These are phyloP conservation scores for Xestia sexstrigata DNA, from an alignment of 2,888 invertebrate genomes.

Conservation along the genomic window DNA sequence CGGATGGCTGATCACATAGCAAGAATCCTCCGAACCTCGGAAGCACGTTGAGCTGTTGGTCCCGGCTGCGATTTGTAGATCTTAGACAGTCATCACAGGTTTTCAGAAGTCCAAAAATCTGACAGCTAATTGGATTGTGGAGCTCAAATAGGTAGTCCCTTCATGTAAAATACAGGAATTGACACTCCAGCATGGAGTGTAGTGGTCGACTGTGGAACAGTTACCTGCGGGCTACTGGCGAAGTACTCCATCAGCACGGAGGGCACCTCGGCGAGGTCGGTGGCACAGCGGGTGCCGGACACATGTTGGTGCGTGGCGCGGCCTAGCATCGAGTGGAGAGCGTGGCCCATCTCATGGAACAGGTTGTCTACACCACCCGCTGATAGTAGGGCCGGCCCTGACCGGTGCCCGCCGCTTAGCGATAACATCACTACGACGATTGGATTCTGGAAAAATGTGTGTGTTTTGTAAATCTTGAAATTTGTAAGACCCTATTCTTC, in stretches of 20 bases:
- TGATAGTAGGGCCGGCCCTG: constrained; percentile 94
- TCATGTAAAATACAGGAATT: not conserved
- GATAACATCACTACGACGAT: constrained; percentile 98
- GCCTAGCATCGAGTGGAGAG: constrained; percentile 92
- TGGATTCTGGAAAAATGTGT: constrained; percentile 92
- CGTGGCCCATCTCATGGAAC: constrained; percentile 50
- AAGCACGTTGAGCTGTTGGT: not conserved
- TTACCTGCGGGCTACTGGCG: constrained; percentile 91
- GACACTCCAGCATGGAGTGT: not conserved
- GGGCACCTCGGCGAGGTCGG: constrained; percentile 99
- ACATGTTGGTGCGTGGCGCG: constrained; percentile 97
- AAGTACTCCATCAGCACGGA: constrained; percentile 99
- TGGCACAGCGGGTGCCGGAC: constrained; percentile 98
- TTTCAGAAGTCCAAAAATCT: not conserved
- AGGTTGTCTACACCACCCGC: constrained; percentile 53
- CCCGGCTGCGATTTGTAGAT: not conserved
- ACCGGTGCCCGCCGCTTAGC: constrained; percentile 93
- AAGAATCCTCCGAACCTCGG: not conserved
- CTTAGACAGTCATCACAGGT: no score
- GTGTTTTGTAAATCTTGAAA: not conserved
- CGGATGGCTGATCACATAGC: not conserved
- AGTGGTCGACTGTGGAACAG: not conserved
- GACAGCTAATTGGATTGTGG: not conserved
- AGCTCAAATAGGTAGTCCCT: not conserved
- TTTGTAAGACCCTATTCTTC: not conserved